Evolutionary conservation across 2,888 invertebrate species (phyloP).

Genomic region (Pollenia amentaria): DNA sequence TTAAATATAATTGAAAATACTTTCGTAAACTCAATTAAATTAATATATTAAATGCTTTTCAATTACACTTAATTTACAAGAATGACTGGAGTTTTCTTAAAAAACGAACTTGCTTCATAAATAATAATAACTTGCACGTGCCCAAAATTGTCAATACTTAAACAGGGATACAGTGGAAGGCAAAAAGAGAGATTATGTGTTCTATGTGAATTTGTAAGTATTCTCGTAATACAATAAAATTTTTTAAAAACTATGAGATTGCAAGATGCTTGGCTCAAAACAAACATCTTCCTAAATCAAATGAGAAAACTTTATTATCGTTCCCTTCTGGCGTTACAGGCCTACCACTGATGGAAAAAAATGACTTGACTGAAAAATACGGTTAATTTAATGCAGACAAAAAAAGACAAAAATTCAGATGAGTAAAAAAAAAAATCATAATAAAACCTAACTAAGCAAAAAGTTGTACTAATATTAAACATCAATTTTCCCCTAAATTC

Average conservation of each 20-base stretch:
- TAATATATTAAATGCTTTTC: neutral
- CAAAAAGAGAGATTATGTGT: no score
- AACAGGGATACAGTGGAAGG: no score
- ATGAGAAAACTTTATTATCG: no score
- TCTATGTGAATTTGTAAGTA: no score
- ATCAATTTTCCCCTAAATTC: neutral
- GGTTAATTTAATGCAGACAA: neutral
- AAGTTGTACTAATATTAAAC: neutral
- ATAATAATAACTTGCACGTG: conserved; percentile 1
- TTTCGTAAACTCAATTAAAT: no score
- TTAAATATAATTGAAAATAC: no score
- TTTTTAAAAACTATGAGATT: no score
- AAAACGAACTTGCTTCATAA: neutral
- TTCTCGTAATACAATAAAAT: no score
- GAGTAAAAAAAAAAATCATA: neutral
- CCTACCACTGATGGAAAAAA: neutral
- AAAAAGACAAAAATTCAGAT: neutral
- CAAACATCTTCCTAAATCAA: no score
- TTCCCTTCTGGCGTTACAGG: no score
- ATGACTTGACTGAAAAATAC: neutral
- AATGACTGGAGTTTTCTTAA: neutral
- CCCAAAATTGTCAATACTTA: neutral
- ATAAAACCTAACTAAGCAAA: conserved; percentile 8
- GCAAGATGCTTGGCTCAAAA: no score
- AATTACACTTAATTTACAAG: neutral